Conservation (phyloP, 2,113 vertebrate genomes). For the Setophaga coronata region DNA sequence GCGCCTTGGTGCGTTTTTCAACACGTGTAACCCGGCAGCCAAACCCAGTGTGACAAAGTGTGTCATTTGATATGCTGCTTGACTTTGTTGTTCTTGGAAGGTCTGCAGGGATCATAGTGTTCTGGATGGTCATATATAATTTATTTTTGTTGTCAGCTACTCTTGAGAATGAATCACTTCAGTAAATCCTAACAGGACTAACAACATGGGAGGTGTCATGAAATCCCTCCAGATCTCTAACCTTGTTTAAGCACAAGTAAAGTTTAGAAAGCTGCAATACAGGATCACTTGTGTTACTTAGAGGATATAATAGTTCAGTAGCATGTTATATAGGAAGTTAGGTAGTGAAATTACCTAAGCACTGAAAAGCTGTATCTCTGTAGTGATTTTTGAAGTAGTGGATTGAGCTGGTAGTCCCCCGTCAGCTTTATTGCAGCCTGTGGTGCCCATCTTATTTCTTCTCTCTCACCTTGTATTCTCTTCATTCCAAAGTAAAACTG, state of each 20-base stretch:
- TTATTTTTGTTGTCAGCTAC: not conserved
- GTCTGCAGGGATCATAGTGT: not conserved
- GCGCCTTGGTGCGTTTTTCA: not conserved
- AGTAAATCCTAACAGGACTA: not conserved
- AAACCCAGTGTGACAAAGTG: not conserved
- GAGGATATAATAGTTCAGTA: not conserved
- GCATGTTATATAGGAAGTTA: not conserved
- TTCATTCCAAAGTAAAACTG: not conserved
- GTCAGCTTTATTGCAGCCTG: not conserved
- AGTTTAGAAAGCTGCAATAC: not conserved
- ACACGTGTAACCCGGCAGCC: not conserved
- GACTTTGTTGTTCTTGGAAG: conserved; percentile 23
- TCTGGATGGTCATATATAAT: not conserved
- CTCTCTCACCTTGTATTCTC: not conserved
- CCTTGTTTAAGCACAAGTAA: not conserved
- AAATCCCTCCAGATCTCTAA: not conserved
- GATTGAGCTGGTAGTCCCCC: not conserved
- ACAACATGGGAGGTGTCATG: not conserved
- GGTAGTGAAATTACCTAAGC: not conserved
- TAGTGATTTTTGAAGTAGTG: not conserved
- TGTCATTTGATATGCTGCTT: not conserved
- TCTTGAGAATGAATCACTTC: not conserved
- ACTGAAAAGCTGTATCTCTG: not conserved
- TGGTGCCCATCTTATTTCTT: not conserved
- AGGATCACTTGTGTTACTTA: not conserved